phyloP scores from a whole-genome alignment of 2,888 invertebrate species.

The Pandemis corylana region DNA sequence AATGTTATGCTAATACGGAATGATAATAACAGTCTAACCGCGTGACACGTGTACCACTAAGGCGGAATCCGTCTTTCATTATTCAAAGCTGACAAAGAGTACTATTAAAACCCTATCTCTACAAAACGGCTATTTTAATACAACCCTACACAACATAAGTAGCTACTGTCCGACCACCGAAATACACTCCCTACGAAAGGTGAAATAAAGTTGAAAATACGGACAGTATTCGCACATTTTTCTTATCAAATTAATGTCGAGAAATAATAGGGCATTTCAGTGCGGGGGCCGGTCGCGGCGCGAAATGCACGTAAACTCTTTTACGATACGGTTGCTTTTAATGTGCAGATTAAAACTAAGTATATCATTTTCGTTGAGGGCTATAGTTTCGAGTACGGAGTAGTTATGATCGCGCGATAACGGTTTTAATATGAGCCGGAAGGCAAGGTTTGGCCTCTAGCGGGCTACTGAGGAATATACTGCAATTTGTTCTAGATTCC shows the following conservation, averaged over 20 bases:
- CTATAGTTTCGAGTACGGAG: constrained; percentile 80
- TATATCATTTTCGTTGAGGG: constrained; percentile 79
- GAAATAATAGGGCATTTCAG: constrained; percentile 68
- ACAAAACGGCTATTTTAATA: constrained; percentile 56
- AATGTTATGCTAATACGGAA: constrained; percentile 8
- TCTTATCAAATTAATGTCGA: constrained; percentile 82
- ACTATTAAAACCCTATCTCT: constrained; percentile 56
- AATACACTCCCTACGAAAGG: constrained; percentile 21
- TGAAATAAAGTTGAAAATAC: constrained; percentile 33
- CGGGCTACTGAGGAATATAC: constrained; percentile 68
- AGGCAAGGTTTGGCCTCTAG: constrained; percentile 65
- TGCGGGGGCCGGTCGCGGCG: constrained; percentile 25
- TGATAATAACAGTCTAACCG: constrained; percentile 7
- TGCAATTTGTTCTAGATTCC: constrained; percentile 69
- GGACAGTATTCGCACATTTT: constrained; percentile 54
- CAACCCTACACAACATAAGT: constrained; percentile 46
- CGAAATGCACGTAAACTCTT: constrained; percentile 52
- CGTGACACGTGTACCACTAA: constrained; percentile 7
- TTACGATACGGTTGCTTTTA: constrained; percentile 58
- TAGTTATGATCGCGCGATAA: constrained; percentile 82
- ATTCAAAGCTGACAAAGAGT: constrained; percentile 46
- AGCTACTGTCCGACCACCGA: constrained; percentile 28
- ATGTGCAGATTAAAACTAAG: constrained; percentile 56
- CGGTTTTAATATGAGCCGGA: constrained; percentile 83
- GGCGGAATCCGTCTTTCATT: constrained; percentile 42